A percentile compares a stretch with the other conserved stretches of the same genome.
Evolutionary conservation across 92 coral and sea anemone genomes (phyloP).

Genomic region (Galaxea fascicularis): DNA sequence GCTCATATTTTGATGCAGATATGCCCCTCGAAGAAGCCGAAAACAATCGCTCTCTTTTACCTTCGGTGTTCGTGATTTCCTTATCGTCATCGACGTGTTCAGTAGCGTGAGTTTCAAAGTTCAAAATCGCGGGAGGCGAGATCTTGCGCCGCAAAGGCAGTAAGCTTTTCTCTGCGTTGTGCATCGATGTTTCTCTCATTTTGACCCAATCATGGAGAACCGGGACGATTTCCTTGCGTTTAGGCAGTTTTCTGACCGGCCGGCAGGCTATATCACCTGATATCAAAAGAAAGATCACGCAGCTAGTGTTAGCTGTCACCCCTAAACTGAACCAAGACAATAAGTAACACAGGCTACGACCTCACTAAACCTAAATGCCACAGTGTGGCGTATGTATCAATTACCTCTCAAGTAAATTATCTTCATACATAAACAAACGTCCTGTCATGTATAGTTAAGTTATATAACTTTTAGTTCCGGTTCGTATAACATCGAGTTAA

Average conservation of each 20-base stretch:
- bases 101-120: slow-evolving; percentile 2
- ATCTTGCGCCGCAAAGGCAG: slow-evolving; percentile 37
- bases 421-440: slow-evolving; percentile 1
- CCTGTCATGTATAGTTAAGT: slow-evolving; percentile 11
- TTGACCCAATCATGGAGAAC: neutral
- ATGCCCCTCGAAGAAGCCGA: slow-evolving; percentile 34
- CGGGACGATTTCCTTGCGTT: neutral
- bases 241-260: neutral
- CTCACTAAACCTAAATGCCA: neutral
- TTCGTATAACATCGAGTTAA: slow-evolving; percentile 15
- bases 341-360: neutral
- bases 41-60: slow-evolving; percentile 19
- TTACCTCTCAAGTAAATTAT: slow-evolving; percentile 20
- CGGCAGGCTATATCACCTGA: slow-evolving; percentile 24
- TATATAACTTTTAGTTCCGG: slow-evolving; percentile 33
- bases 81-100: neutral
- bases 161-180: slow-evolving; percentile 19
- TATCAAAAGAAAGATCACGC: neutral
- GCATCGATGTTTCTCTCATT: slow-evolving; percentile 41
- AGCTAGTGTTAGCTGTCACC: neutral
- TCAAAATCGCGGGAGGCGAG: slow-evolving; percentile 30
- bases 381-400: slow-evolving; percentile 10
- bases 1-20: slow-evolving; percentile 8
- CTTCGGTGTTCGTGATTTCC: slow-evolving; percentile 3
- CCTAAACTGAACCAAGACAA: neutral